These are phyloP conservation scores for Spermophilus dauricus DNA, from an alignment of 2,113 vertebrate species.

Conservation along the genomic window DNA sequence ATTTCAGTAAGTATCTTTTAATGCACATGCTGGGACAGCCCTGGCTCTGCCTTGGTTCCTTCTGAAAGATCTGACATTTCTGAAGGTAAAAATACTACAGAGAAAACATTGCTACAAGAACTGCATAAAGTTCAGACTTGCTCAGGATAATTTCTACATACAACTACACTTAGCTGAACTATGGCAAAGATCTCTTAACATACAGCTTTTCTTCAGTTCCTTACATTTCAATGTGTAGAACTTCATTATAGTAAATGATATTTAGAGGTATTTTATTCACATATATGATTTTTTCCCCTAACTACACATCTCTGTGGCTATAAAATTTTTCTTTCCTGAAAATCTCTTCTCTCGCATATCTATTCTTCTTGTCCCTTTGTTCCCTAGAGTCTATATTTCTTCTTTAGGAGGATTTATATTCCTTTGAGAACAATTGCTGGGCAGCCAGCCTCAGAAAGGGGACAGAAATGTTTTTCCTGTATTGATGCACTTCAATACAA, in stretches of 20 bases:
- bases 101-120: neutral
- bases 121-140: neutral
- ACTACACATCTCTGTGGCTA: neutral
- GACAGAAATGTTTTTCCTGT: conserved; percentile 32
- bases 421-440: conserved; percentile 2
- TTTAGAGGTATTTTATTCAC: conserved; percentile 59
- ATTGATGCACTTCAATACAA: no score
- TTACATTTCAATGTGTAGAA: neutral
- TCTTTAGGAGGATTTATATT: conserved; percentile 24
- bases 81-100: conserved; percentile 32
- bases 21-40: neutral
- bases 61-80: neutral
- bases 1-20: neutral
- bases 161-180: neutral
- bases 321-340: conserved; percentile 14
- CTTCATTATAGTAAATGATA: neutral
- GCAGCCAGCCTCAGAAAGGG: conserved; percentile 20
- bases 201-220: neutral
- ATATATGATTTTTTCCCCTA: neutral
- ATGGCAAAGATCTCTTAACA: neutral
- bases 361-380: conserved; percentile 22
- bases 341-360: neutral
- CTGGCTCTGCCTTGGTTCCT: neutral
- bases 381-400: neutral
- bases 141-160: neutral